These are phyloP conservation scores for Crambe crambe DNA, from an alignment of 37 sponge, comb jelly and placozoan genomes.

Conservation along the genomic window DNA sequence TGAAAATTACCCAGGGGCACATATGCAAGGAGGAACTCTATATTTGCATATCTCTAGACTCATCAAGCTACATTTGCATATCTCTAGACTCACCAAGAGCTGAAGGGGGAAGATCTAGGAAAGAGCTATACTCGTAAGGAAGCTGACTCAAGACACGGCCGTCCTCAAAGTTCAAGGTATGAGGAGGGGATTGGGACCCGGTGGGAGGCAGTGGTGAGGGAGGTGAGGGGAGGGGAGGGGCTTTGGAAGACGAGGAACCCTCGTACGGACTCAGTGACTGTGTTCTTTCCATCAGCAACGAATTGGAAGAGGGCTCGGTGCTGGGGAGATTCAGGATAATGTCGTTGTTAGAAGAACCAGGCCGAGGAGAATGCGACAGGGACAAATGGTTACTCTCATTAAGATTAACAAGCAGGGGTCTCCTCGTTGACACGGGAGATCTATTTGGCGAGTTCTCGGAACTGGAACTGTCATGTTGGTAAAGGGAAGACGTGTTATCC, in stretches of 20 bases:
- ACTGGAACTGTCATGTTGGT: neutral
- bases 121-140: conserved; percentile 89
- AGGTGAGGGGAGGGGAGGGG: neutral
- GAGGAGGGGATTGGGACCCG: conserved; percentile 37
- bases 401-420: neutral
- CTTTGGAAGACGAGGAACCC: conserved; percentile 7
- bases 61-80: neutral
- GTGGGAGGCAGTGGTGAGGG: conserved; percentile 11
- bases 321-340: neutral
- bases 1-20: conserved; percentile 4
- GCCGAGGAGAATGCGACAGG: neutral
- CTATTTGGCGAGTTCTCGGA: neutral
- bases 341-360: neutral
- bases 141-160: conserved; percentile 45
- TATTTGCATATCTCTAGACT: neutral
- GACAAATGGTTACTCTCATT: neutral
- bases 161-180: conserved; percentile 37
- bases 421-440: neutral
- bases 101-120: conserved; percentile 72
- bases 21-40: neutral
- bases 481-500: neutral
- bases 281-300: neutral
- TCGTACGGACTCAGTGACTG: neutral
- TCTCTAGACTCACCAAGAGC: conserved; percentile 55
- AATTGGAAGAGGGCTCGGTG: neutral